phyloP scores from a whole-genome alignment of 2,113 vertebrate genomes.

The Pelodiscus sinensis region DNA sequence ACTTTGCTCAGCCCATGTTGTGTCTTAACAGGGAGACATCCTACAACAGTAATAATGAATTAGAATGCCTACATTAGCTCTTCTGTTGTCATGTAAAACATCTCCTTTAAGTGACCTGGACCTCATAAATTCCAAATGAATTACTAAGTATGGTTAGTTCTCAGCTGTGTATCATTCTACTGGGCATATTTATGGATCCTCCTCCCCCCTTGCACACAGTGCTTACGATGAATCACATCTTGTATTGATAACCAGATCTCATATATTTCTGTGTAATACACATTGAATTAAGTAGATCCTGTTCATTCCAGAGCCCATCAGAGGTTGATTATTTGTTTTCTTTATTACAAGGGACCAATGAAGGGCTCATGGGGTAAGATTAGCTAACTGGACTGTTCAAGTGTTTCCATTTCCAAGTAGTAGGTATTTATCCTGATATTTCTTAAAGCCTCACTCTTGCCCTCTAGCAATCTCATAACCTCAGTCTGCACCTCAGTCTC shows the following conservation, averaged over 20 bases:
- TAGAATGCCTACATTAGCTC: not conserved
- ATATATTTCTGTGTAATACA: not conserved
- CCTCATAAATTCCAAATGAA: not conserved
- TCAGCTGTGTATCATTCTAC: not conserved
- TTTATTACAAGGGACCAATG: not conserved
- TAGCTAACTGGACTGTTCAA: not conserved
- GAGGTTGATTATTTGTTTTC: not conserved
- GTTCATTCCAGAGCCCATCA: not conserved
- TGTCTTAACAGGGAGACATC: not conserved
- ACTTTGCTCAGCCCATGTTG: not conserved
- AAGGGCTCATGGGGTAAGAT: not conserved
- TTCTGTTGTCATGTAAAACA: not conserved
- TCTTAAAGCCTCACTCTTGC: not conserved
- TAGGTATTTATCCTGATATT: not conserved
- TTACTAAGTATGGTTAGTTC: not conserved
- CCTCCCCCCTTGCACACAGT: rapidly evolving
- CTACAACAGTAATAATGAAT: not conserved
- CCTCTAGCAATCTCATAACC: not conserved
- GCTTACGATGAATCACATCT: not conserved
- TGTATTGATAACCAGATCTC: not conserved
- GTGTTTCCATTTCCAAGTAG: rapidly evolving
- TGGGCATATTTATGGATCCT: not conserved
- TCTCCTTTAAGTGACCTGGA: not conserved
- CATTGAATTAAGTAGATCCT: not conserved
- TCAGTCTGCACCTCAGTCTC: not conserved